Evolutionary conservation across 92 coral and sea anemone species (phyloP).

Genomic region (Zoanthus sansibaricus): DNA sequence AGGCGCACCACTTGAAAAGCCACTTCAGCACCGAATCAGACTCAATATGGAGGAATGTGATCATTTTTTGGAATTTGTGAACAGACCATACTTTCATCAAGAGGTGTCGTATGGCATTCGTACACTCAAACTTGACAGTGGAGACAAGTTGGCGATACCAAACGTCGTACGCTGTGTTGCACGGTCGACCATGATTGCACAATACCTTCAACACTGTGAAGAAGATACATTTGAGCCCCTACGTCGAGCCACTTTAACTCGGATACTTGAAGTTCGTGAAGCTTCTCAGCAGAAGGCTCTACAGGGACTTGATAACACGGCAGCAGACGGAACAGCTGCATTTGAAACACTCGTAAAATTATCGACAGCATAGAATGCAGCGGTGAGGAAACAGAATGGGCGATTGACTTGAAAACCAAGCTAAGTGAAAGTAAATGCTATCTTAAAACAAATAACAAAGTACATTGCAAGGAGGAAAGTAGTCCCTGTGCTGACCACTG

Average conservation of each 20-base stretch:
- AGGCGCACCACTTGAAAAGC: conserved; percentile 36
- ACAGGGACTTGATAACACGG: conserved; percentile 48
- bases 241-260: conserved; percentile 42
- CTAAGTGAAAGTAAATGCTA: conserved; percentile 54
- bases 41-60: conserved; percentile 32
- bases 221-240: conserved; percentile 45
- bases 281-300: conserved; percentile 46
- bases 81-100: conserved; percentile 58
- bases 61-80: conserved; percentile 54
- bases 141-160: conserved; percentile 42
- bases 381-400: conserved; percentile 49
- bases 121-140: conserved; percentile 42
- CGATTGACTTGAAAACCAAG: conserved; percentile 4
- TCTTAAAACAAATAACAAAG: conserved; percentile 57
- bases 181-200: conserved; percentile 47
- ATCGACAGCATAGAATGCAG: conserved; percentile 50
- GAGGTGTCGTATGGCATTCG: conserved; percentile 55
- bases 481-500: conserved; percentile 52
- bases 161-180: conserved; percentile 43
- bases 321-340: conserved; percentile 52
- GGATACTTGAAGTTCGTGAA: conserved; percentile 53
- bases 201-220: conserved; percentile 13
- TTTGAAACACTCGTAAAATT: conserved; percentile 46
- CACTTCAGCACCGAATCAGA: conserved; percentile 42
- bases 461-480: conserved; percentile 48